Conservation (phyloP, 2,113 vertebrate species). For the Patagioenas fasciata region DNA sequence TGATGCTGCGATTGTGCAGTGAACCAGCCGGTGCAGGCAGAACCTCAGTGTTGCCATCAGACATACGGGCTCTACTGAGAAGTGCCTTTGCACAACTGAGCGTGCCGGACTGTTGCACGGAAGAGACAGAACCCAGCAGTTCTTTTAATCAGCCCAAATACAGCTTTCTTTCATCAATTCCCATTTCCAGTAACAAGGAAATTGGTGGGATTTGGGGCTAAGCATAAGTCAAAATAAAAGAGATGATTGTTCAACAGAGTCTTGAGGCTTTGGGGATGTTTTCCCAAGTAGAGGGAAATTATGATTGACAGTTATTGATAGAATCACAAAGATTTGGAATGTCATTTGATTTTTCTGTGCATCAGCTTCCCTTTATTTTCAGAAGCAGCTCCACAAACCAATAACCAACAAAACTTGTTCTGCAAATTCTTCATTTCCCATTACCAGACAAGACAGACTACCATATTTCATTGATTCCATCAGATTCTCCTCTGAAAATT, state of each 20-base stretch:
- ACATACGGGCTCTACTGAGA: background rate
- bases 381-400: background rate
- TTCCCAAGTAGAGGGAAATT: background rate
- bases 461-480: background rate
- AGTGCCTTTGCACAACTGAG: rapidly evolving
- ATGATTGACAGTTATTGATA: background rate
- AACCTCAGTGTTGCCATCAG: background rate
- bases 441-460: background rate
- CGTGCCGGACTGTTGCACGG: background rate
- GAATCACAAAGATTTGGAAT: background rate
- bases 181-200: background rate
- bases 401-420: background rate
- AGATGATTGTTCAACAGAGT: background rate
- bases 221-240: background rate
- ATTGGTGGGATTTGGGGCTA: background rate
- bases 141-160: background rate
- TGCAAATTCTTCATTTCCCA: background rate
- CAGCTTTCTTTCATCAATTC: background rate
- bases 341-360: background rate
- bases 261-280: background rate
- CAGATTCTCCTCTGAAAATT: background rate
- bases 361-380: background rate
- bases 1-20: background rate
- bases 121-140: background rate
- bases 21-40: background rate